These are phyloP conservation scores for Procavia capensis DNA, from an alignment of 2,113 vertebrate genomes.

Conservation along the genomic window DNA sequence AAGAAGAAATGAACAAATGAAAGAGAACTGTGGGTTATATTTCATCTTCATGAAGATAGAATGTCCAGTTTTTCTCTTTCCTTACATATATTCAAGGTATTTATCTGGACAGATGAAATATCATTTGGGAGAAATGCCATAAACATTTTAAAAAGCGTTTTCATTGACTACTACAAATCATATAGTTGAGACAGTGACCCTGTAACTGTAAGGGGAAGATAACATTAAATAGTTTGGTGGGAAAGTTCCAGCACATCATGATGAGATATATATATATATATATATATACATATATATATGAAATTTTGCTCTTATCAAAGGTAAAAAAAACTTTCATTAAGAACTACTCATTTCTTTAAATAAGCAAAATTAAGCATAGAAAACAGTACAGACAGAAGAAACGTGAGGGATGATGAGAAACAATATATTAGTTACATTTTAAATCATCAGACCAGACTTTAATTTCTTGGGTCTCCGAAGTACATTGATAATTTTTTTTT, in stretches of 20 bases:
- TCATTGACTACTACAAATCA: neutral
- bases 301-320: neutral
- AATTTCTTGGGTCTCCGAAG: neutral
- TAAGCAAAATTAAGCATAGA: neutral
- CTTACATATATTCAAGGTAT: neutral
- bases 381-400: rapidly evolving
- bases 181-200: rapidly evolving
- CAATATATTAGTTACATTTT: neutral
- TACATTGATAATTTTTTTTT: neutral
- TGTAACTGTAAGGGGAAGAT: neutral
- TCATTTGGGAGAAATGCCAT: neutral
- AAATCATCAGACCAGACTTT: neutral
- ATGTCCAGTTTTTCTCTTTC: neutral
- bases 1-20: neutral
- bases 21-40: neutral
- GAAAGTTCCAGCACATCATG: neutral
- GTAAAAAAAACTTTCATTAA: neutral
- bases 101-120: neutral
- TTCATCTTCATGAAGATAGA: neutral
- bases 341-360: neutral
- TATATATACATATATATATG: too few relatives aligned
- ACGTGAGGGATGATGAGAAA: neutral
- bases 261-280: neutral
- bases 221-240: neutral
- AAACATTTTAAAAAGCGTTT: neutral